Percentiles rank a stretch among this genome's conserved stretches.
Conservation (phyloP, 2,797 vertebrate genomes). For the Limnodromus scolopaceus region DNA sequence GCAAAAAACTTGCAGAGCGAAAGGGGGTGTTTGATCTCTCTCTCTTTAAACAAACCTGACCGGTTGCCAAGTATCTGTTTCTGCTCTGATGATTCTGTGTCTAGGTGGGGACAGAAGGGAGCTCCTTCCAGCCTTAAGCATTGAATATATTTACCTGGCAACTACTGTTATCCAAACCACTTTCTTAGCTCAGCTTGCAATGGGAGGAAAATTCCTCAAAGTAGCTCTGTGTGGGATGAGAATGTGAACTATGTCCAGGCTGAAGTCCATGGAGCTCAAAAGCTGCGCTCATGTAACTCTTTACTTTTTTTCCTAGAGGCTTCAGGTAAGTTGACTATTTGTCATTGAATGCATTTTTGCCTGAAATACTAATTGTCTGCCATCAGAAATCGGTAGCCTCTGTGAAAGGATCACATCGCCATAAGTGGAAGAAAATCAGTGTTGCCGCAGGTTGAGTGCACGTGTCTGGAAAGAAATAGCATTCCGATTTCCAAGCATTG, state of each 20-base stretch:
- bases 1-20: background rate
- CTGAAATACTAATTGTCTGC: background rate
- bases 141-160: background rate
- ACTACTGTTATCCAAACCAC: background rate
- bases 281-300: background rate
- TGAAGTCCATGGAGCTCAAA: background rate
- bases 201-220: background rate
- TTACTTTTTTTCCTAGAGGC: background rate
- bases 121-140: background rate
- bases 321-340: background rate
- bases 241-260: slow-evolving; percentile 61
- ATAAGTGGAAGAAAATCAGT: background rate
- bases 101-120: background rate
- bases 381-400: background rate
- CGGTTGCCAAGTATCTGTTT: background rate
- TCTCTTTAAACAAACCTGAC: background rate
- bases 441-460: background rate
- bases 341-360: background rate
- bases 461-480: background rate
- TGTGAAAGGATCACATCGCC: background rate
- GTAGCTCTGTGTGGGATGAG: slow-evolving; percentile 24
- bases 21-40: background rate
- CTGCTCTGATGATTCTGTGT: background rate
- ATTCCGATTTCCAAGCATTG: background rate
- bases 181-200: background rate